A percentile compares a stretch with the other conserved stretches of the same genome.
These are phyloP conservation scores for Sussaba pulchella DNA, from an alignment of 2,888 invertebrate genomes.

Conservation along the genomic window DNA sequence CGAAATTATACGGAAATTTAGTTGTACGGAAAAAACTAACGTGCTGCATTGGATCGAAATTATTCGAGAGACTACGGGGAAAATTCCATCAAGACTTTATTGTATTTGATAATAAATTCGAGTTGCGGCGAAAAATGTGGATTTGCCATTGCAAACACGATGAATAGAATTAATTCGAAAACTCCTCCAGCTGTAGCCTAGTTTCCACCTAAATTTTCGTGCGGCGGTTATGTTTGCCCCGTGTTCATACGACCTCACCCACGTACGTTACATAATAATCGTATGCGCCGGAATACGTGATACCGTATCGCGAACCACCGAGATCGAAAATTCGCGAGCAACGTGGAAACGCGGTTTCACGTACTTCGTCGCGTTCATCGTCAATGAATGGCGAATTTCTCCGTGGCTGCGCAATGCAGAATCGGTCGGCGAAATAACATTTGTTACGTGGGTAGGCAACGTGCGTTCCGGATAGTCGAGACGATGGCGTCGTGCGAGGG, in stretches of 20 bases:
- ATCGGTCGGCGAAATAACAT: conserved; percentile 17
- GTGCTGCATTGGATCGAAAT: no score
- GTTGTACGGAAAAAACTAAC: no score
- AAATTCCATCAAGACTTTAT: no score
- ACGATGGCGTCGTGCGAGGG: neutral
- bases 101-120: no score
- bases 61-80: no score
- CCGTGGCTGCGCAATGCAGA: conserved; percentile 2
- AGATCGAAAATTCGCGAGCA: conserved; percentile 22
- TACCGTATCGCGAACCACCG: neutral
- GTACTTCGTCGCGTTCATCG: conserved; percentile 9
- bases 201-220: neutral
- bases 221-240: neutral
- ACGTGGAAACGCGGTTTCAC: neutral
- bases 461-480: conserved; percentile 4
- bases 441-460: conserved; percentile 21
- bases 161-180: no score
- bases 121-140: no score
- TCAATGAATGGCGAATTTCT: conserved; percentile 3
- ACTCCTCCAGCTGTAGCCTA: no score
- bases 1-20: neutral
- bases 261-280: neutral
- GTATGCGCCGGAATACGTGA: neutral
- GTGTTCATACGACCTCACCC: neutral
- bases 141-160: no score